Base-by-base conservation (phyloP, 2,888 invertebrate species). In the Lissonota sp. region DNA sequence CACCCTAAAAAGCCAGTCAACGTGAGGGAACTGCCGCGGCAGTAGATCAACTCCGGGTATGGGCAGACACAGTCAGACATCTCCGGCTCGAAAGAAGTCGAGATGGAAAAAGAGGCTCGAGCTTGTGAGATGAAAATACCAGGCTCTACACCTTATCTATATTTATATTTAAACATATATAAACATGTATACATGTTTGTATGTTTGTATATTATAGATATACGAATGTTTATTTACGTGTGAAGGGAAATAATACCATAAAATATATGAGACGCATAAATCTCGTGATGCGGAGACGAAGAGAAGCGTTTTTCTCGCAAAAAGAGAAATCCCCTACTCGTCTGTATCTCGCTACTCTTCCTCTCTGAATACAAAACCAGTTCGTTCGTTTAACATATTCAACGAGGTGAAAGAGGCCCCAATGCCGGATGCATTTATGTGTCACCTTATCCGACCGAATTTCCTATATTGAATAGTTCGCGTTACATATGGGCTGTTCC, bases 281-380 rank as follows among this genome's bases (percentile, higher is more conserved):
- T 51, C 40, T 58, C 37, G 55, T 42, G 44, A 72, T 49, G 49
- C 5, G 58, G 40, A 75, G 51, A 57, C 70, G 60, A 67, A 60
- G 67, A 55, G 66, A 26, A 14, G 12, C 40, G 60, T n/a, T 46
- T 66, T 66, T 67, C 74, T 74, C 42, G 74, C 66, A 53, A 26
- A 3, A 49, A 74, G 69, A 67, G 66, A 66, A 40, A 66, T 76
- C 49, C 57, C 62, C 74, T 46, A 51, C 46, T 46, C 46, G 4
- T 46, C 46, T 46, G 42, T 64, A n/a, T 77, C 74, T 66, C 66
- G 64, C 53, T n/a, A 26, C 49, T 49, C n/a, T 67, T 46, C 67
- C 37, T 67, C 64, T 80, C 64, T 80, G 80, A 80, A 80, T 80
- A 80, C 76, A 66, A 76, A 80, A 80, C 62, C 72, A 80, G 76